Percentiles rank a stretch among this genome's conserved stretches.
Conservation (phyloP, 2,113 vertebrate species). For the Megalops atlanticus region DNA sequence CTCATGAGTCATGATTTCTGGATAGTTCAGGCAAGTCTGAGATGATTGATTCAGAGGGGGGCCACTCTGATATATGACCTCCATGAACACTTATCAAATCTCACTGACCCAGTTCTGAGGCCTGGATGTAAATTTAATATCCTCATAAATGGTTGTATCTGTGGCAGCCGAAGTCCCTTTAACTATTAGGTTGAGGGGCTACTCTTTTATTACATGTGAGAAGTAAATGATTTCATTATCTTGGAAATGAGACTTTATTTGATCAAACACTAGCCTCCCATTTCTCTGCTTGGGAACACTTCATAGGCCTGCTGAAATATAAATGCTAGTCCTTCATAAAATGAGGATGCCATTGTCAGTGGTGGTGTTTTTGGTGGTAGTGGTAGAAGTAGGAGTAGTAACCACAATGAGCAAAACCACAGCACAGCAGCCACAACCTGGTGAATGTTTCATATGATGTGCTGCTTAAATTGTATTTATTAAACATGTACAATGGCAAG, state of each 20-base stretch:
- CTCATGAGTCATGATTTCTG: background rate
- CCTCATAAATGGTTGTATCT: conserved; percentile 1
- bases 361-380: background rate
- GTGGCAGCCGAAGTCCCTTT: background rate
- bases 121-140: conserved; percentile 13
- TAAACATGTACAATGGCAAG: too few species aligned
- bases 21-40: background rate
- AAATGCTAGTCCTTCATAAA: background rate
- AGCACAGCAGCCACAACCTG: too few species aligned
- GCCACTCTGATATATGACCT: background rate
- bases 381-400: too few species aligned
- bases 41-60: background rate
- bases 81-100: conserved; percentile 10
- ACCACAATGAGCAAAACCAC: too few species aligned
- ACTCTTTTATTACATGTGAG: background rate
- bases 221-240: background rate
- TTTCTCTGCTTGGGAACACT: background rate
- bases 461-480: too few species aligned
- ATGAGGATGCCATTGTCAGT: background rate
- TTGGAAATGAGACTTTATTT: background rate
- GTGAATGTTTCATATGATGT: too few species aligned
- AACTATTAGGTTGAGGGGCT: background rate
- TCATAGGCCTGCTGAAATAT: background rate
- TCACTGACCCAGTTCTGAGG: background rate
- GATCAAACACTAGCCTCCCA: background rate